Base-by-base conservation (phyloP, 2,113 vertebrate genomes). In the Hyaena hyaena region DNA sequence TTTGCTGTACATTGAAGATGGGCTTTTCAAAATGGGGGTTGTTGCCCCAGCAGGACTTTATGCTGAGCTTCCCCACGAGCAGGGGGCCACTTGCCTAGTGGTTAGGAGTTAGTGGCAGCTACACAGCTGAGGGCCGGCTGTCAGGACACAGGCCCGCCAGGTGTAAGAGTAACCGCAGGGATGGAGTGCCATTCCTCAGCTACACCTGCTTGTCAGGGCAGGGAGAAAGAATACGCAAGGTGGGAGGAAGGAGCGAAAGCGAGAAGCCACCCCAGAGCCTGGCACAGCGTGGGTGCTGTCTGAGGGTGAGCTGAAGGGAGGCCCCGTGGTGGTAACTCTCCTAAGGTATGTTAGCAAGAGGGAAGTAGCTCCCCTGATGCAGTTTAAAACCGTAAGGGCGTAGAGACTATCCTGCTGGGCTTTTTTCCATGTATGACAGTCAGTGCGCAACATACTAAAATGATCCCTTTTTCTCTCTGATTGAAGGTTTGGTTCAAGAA, bases 401-500 rank as follows among this genome's bases (percentile, higher is more conserved):
- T 9, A 5, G 26, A 63, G 39, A 83, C 4, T 69, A 53, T 50
- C 28, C 45, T 55, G 79, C 90, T 83, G 63, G 14, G 8, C 58
- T 73, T n/a, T 50, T 55, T 55, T 12, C 28, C 33, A 10, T 33
- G 50, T 15, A n/a, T 77, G 63, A 71, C 58, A 39, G 55, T 45
- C 43, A 55, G 7, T 74, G 88, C 3, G 68, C 19, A 33, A 0
- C 45, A 43, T 83, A 71, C 87, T 91, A 66, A 95, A 43, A 15
- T 39, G 50, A 71, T 66, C 14, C 4, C 45, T 61, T 33, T 84
- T 88, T 90, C n/a, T 61, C 63, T 95, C 68, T 86, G 16, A 21
- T 76, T 98, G 24, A 95, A 99, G 99, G 97, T 98, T 92, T 99
- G 99, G 99, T 99, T 99, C 98, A 99, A 99, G 97, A 99, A 99